A percentile compares a stretch with the other conserved stretches of the same genome.
phyloP scores from a whole-genome alignment of 37 sponge, comb jelly and placozoan species.

The Cliona cf. orientalis region DNA sequence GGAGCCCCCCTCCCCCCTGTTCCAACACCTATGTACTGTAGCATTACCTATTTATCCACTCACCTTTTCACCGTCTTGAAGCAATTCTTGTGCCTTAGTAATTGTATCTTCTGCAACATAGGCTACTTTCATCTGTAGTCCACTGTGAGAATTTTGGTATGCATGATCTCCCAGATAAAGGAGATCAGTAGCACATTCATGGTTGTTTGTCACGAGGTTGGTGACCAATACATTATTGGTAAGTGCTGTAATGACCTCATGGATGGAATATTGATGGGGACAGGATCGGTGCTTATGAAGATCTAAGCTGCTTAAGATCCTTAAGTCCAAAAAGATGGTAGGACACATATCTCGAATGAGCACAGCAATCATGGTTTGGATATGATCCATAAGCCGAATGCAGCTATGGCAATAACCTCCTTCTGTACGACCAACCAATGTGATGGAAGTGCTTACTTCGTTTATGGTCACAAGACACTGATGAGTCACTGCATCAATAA shows the following conservation, averaged over 20 bases:
- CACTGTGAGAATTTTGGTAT: conserved; percentile 6
- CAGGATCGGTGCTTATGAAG: conserved; percentile 28
- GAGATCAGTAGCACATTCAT: conserved; percentile 47
- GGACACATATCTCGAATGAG: conserved; percentile 62
- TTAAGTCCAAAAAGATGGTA: conserved; percentile 47
- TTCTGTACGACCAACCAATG: conserved; percentile 36
- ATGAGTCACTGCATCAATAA: conserved; percentile 23
- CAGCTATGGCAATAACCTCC: conserved; percentile 17
- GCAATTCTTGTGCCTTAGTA: conserved; percentile 39
- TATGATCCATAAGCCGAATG: conserved; percentile 46
- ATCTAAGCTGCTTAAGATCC: conserved; percentile 61
- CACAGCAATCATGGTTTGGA: conserved; percentile 42
- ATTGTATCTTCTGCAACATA: conserved; percentile 50
- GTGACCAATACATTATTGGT: background rate
- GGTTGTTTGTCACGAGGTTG: conserved; percentile 16
- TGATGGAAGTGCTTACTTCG: conserved; percentile 28
- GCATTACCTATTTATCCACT: background rate
- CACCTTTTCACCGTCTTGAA: conserved; percentile 60
- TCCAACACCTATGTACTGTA: too few species aligned
- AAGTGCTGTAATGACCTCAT: conserved; percentile 48
- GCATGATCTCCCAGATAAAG: conserved; percentile 62
- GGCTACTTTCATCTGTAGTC: conserved; percentile 36
- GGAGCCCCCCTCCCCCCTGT: too few species aligned
- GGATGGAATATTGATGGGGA: conserved; percentile 45
- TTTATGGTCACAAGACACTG: conserved; percentile 51